A percentile compares a stretch with the other conserved stretches of the same genome.
phyloP scores from a whole-genome alignment of 2,797 vertebrate genomes.

The Petrocephalus sullivani region DNA sequence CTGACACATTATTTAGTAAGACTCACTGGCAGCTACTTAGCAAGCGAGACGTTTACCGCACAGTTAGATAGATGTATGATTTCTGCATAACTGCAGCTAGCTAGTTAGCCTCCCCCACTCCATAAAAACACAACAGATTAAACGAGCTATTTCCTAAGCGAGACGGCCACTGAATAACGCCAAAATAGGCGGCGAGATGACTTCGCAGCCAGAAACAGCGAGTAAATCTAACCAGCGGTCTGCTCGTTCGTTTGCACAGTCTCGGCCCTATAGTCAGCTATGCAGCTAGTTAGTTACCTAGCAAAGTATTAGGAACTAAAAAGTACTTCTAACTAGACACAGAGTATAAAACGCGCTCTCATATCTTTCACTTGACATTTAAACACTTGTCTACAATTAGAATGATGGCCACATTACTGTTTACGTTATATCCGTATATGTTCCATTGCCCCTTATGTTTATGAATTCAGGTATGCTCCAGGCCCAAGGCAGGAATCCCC shows the following conservation, averaged over 20 bases:
- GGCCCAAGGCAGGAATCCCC: conserved; percentile 25
- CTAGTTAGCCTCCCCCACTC: neutral
- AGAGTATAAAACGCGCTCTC: neutral
- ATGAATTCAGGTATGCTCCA: neutral
- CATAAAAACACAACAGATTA: neutral
- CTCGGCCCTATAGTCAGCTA: neutral
- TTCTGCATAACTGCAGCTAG: neutral
- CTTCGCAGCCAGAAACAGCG: neutral
- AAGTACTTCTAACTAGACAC: neutral
- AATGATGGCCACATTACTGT: neutral
- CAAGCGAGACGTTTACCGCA: neutral
- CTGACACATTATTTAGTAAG: neutral
- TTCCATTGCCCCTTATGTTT: conserved; percentile 15
- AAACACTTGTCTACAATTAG: neutral
- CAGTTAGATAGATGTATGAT: neutral
- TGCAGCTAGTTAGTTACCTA: neutral
- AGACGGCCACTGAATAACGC: neutral
- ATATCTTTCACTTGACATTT: neutral
- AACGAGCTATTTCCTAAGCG: neutral
- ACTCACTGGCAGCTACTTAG: neutral
- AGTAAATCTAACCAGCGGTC: neutral
- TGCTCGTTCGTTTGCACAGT: neutral
- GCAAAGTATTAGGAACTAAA: neutral
- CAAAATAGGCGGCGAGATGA: neutral
- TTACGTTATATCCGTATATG: conserved; percentile 1